Percentiles rank a stretch among this genome's conserved stretches.
Evolutionary conservation across 2,113 vertebrate species (phyloP).

Genomic region (Tetrax tetrax): DNA sequence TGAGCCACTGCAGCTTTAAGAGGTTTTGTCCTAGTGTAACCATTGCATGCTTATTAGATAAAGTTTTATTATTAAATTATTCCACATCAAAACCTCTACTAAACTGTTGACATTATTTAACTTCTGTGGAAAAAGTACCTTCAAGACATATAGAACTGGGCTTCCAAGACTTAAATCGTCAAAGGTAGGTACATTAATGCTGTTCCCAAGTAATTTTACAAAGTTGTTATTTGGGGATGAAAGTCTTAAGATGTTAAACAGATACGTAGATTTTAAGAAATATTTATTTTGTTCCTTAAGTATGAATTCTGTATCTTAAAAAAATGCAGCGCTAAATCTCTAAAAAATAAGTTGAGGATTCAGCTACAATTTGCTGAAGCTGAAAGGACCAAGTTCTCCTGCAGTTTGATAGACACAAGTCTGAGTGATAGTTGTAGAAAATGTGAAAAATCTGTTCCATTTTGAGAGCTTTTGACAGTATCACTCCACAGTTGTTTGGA

Average conservation of each 20-base stretch:
- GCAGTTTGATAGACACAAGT: not conserved
- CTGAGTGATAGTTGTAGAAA: not conserved
- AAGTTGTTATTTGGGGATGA: conserved; percentile 71
- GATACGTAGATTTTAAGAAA: conserved; percentile 4
- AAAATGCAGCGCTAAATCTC: not conserved
- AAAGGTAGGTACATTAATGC: conserved; percentile 90
- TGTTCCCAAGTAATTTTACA: conserved; percentile 77
- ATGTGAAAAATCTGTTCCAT: not conserved
- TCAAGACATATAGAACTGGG: conserved; percentile 89
- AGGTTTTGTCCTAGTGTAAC: conserved; percentile 75
- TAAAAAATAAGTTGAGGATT: conserved; percentile 12
- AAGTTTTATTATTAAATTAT: conserved; percentile 79
- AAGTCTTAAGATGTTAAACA: conserved; percentile 61
- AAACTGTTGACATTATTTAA: conserved; percentile 97
- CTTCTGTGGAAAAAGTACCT: conserved; percentile 89
- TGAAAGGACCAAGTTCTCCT: not conserved
- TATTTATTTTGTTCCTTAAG: conserved; percentile 40
- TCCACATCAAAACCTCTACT: conserved; percentile 86
- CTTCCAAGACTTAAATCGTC: conserved; percentile 85
- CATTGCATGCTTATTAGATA: conserved; percentile 82
- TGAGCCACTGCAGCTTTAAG: conserved; percentile 80
- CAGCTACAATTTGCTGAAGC: conserved; percentile 18
- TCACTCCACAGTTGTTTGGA: not conserved
- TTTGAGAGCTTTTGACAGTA: not conserved
- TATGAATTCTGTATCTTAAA: not conserved